Evolutionary conservation across 2,113 vertebrate genomes (phyloP).

Genomic region (Pangasianodon gigas): DNA sequence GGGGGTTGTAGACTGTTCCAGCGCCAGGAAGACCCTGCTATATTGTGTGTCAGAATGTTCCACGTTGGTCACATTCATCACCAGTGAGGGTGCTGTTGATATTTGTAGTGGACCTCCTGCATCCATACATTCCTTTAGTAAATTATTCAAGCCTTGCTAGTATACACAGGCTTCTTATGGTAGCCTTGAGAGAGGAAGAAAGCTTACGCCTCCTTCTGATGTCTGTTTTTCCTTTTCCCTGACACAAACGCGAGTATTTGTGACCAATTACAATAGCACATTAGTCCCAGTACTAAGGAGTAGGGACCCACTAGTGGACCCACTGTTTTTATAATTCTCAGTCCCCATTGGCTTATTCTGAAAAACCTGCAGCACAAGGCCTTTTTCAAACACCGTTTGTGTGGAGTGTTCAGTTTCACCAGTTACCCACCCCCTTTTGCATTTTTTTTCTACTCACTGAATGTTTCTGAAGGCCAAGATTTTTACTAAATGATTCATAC

Average conservation of each 20-base stretch:
- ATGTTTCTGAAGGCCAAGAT: slow-evolving; percentile 52
- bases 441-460: slow-evolving; percentile 36
- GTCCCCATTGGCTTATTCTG: slow-evolving; percentile 64
- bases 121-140: slow-evolving; percentile 63
- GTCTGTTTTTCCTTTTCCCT: slow-evolving; percentile 36
- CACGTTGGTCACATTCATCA: slow-evolving; percentile 63
- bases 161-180: slow-evolving; percentile 35
- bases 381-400: slow-evolving; percentile 62
- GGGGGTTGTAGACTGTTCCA: slow-evolving; percentile 19
- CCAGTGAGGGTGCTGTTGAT: slow-evolving; percentile 48
- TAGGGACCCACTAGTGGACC: slow-evolving; percentile 44
- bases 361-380: slow-evolving; percentile 66
- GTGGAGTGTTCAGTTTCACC: slow-evolving; percentile 61
- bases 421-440: slow-evolving; percentile 21
- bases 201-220: slow-evolving; percentile 7
- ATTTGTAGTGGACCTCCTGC: slow-evolving; percentile 57
- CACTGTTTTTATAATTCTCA: slow-evolving; percentile 58
- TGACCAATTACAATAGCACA: slow-evolving; percentile 68
- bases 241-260: slow-evolving; percentile 44
- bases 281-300: slow-evolving; percentile 61
- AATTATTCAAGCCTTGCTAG: slow-evolving; percentile 57
- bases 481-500: slow-evolving; percentile 39
- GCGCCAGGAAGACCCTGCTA: slow-evolving; percentile 48
- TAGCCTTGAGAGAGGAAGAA: slow-evolving; percentile 24
- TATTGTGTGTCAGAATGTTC: slow-evolving; percentile 55